phyloP scores from a whole-genome alignment of 1,140 invertebrate species.

The Pinna nobilis region DNA sequence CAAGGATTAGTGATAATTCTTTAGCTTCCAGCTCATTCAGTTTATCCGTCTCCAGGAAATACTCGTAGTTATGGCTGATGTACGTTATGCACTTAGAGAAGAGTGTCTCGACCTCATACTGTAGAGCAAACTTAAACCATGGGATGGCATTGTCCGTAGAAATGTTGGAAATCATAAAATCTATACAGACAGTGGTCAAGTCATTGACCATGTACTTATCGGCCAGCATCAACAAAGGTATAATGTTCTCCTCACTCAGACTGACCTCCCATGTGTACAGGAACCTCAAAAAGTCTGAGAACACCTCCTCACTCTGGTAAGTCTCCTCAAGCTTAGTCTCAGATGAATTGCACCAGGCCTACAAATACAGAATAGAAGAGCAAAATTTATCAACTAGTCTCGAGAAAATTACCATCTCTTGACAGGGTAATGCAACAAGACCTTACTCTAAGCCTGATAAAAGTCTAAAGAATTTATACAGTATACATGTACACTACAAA shows the following conservation, averaged over 20 bases:
- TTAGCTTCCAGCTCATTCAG: conserved; percentile 1
- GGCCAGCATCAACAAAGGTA: conserved; percentile 16
- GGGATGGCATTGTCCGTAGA: conserved; percentile 24
- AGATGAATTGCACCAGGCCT: conserved; percentile 1
- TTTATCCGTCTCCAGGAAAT: conserved; percentile 8
- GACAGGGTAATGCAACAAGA: too few relatives aligned
- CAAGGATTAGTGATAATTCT: conserved; percentile 10
- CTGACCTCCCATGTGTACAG: conserved; percentile 18
- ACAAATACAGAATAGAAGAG: background rate
- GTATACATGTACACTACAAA: too few relatives aligned
- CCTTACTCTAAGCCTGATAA: too few relatives aligned
- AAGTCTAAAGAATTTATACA: too few relatives aligned
- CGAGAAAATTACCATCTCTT: too few relatives aligned
- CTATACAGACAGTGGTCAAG: background rate
- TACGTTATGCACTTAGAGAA: conserved; percentile 18
- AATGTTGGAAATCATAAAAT: background rate
- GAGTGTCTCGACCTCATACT: conserved; percentile 9
- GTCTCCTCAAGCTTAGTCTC: conserved; percentile 12
- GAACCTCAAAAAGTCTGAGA: conserved; percentile 9
- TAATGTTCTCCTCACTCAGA: conserved; percentile 23
- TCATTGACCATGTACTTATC: conserved; percentile 32
- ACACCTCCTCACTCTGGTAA: conserved; percentile 10
- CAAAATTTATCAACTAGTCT: background rate
- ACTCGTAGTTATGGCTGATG: conserved; percentile 23
- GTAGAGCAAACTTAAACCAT: conserved; percentile 24